These are phyloP conservation scores for Dendrolimus punctatus DNA, from an alignment of 1,140 invertebrate species.

Conservation along the genomic window DNA sequence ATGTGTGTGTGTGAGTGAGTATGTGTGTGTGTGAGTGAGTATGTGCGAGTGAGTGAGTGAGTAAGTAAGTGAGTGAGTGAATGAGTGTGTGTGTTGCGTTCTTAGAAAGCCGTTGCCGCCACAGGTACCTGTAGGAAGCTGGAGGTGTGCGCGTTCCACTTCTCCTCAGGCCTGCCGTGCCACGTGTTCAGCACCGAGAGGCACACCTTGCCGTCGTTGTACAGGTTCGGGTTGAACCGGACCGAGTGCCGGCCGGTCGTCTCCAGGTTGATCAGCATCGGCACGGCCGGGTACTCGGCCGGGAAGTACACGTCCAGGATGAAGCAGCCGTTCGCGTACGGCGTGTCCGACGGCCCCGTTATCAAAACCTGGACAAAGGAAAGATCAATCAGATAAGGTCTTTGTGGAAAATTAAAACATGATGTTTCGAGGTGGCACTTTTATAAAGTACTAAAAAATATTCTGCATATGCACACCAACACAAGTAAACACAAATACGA, in stretches of 20 bases:
- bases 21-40: no score
- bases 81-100: no score
- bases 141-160: constrained; percentile 98
- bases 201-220: constrained; percentile 98
- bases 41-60: no score
- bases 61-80: no score
- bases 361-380: constrained; percentile 82
- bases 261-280: constrained; percentile 92
- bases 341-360: constrained; percentile 91
- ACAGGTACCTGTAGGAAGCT: constrained; percentile 90
- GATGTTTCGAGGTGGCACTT: no score
- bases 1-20: no score
- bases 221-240: constrained; percentile 97
- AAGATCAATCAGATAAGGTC: no score
- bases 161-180: constrained; percentile 97
- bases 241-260: constrained; percentile 95
- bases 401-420: no score
- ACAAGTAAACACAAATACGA: no score
- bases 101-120: no score
- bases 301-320: constrained; percentile 95
- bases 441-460: no score
- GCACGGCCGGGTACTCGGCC: constrained; percentile 86
- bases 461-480: no score
- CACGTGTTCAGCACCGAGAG: constrained; percentile 97
- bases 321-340: constrained; percentile 92